Evolutionary conservation across 1,140 invertebrate species (phyloP), one percentile per base, ranked within the genome.

Genomic region (Bombus polaris): DNA sequence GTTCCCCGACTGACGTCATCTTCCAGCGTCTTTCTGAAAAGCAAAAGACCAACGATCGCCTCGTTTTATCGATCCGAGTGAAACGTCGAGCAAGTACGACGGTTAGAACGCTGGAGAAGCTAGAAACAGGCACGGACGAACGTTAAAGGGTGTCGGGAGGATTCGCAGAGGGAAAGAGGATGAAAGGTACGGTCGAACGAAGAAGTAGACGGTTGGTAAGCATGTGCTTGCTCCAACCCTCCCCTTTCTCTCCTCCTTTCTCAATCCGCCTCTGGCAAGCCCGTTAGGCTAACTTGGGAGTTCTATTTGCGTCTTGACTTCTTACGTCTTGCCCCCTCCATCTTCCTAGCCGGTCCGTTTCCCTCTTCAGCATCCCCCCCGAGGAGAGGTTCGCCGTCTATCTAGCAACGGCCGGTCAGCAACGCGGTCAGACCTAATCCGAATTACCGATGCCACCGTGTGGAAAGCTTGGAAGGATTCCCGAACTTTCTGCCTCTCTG

Each of bases 261-360:
- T 47, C 80, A 90, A 92, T 92, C 90, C 87, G 93, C 90, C 93
- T 93, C 83, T 87, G 92, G 94, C 93, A 91, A 91, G 90, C 93
- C 92, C 92, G 94, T 95, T 95, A 94, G 94, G 93, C 94, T 95
- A 95, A 95, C 92, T 93, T 93, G 92, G 92, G 91, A 90, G 88
- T 91, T 92, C 90, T 95, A 95, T 95, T 95, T 95, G 88, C 92
- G 94, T 94, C 94, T 94, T 93, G 93, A 94, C 93, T 95, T 92
- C 92, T 93, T 93, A 90, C 92, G 88, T 93, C 91, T 92, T 88
- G 88, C 90, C 89, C 15, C 86, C 86, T 59, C 66, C 44, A 70
- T n/a, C 81, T 53, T 53, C 47, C 81, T 71, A 79, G 86, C 87
- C 81, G 80, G 71, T 81, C 37, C 84, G 83, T 87, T 91, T 89